A percentile compares a stretch with the other conserved stretches of the same genome.
Conservation (phyloP, 2,113 vertebrate species). For the Gavialis gangeticus region DNA sequence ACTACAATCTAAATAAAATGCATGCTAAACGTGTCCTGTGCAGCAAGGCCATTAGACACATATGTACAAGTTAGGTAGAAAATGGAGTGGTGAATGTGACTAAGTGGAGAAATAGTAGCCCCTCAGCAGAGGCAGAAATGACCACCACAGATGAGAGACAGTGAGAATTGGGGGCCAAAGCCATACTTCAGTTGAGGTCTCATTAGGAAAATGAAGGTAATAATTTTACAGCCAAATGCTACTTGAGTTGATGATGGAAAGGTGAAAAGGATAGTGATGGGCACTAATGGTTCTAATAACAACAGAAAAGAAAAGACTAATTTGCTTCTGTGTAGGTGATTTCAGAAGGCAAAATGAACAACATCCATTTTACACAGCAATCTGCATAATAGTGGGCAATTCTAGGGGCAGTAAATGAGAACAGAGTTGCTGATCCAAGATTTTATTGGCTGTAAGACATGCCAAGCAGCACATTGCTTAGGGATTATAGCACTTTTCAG, state of each 20-base stretch:
- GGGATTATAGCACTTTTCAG: not conserved
- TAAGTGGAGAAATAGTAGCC: not conserved
- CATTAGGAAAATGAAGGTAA: not conserved
- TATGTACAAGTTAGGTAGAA: not conserved
- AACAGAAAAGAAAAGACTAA: not conserved
- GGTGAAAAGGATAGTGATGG: not conserved
- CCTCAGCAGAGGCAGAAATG: not conserved
- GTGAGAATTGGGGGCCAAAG: not conserved
- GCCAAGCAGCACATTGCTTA: accelerated
- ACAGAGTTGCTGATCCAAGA: not conserved
- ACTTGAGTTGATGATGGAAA: not conserved
- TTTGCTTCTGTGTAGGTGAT: not conserved
- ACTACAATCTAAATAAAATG: no score
- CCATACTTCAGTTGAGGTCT: not conserved
- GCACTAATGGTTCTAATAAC: not conserved
- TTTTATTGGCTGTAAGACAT: not conserved
- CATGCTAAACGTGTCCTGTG: not conserved
- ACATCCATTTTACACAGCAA: not conserved
- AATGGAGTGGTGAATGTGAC: not conserved
- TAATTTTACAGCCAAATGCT: not conserved
- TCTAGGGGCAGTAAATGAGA: not conserved
- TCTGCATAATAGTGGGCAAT: not conserved
- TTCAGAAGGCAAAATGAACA: not conserved
- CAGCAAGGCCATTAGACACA: not conserved
- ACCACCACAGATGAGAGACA: not conserved